Evolutionary conservation across 2,888 invertebrate species (phyloP).

Genomic region (Drosophila meridiana): DNA sequence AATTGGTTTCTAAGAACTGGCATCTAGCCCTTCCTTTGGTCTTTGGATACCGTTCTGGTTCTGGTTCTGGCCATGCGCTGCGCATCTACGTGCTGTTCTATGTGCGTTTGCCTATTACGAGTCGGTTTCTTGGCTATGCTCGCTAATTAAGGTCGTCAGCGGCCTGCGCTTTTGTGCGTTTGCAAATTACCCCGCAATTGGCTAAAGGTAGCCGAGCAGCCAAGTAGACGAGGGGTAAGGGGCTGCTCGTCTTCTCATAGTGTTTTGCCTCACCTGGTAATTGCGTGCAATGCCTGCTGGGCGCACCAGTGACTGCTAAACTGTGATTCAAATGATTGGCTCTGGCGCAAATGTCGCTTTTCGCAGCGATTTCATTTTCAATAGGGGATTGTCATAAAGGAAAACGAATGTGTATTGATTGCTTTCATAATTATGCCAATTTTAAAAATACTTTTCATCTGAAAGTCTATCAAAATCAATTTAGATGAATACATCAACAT

Average conservation of each 20-base stretch:
- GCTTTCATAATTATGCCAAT: background rate
- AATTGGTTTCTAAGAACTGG: constrained; percentile 75
- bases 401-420: background rate
- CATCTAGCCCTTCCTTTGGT: constrained; percentile 59
- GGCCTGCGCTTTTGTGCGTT: constrained; percentile 71
- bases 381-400: constrained; percentile 3
- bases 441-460: background rate
- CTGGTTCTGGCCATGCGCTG: constrained; percentile 21
- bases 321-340: constrained; percentile 38
- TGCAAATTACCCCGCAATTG: constrained; percentile 78
- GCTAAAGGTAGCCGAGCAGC: constrained; percentile 36
- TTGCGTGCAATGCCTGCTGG: constrained; percentile 57
- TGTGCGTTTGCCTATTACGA: constrained; percentile 62
- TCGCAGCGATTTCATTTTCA: constrained; percentile 41
- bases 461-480: background rate
- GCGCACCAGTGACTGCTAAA: constrained; percentile 56
- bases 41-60: constrained; percentile 48
- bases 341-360: constrained; percentile 14
- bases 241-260: constrained; percentile 7
- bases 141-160: constrained; percentile 82
- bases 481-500: background rate
- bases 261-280: constrained; percentile 56
- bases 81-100: constrained; percentile 40
- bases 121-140: constrained; percentile 51
- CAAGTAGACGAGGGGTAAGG: constrained; percentile 1